Evolutionary conservation across 2,797 vertebrate species (phyloP).

Genomic region (Sebastes taczanowskii): DNA sequence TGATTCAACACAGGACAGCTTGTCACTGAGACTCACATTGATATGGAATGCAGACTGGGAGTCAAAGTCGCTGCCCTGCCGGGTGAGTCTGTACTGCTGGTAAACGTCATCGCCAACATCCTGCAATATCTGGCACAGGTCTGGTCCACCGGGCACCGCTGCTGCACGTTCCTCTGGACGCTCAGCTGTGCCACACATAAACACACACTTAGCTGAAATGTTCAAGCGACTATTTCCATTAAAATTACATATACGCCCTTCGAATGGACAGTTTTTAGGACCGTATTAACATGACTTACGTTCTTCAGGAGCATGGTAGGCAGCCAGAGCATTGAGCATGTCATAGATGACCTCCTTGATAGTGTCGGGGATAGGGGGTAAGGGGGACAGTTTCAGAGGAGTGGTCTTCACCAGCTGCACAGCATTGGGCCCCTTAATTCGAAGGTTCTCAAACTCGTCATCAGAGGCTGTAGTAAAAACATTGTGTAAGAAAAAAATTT

Average conservation of each 20-base stretch:
- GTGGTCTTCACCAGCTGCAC: conserved; percentile 97
- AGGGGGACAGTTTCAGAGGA: conserved; percentile 90
- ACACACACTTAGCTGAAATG: background rate
- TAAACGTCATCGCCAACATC: conserved; percentile 95
- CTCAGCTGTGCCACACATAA: conserved; percentile 77
- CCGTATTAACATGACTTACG: conserved; percentile 74
- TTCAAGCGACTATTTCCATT: background rate
- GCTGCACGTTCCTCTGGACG: conserved; percentile 84
- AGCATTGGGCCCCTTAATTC: conserved; percentile 96
- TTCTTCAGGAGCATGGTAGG: conserved; percentile 95
- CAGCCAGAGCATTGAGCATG: conserved; percentile 95
- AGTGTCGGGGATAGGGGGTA: conserved; percentile 93
- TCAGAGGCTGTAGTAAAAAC: conserved; percentile 86
- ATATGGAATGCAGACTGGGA: conserved; percentile 92
- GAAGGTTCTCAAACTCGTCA: conserved; percentile 96
- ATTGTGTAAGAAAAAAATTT: background rate
- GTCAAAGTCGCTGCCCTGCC: conserved; percentile 93
- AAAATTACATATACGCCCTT: background rate
- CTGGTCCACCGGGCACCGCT: conserved; percentile 84
- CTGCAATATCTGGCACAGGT: conserved; percentile 93
- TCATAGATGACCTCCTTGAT: conserved; percentile 97
- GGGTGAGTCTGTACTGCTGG: conserved; percentile 93
- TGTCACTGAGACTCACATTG: conserved; percentile 83
- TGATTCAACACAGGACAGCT: background rate
- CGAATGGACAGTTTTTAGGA: background rate